Evolutionary conservation across 2,797 vertebrate genomes (phyloP).

Genomic region (Taenioides sp.): DNA sequence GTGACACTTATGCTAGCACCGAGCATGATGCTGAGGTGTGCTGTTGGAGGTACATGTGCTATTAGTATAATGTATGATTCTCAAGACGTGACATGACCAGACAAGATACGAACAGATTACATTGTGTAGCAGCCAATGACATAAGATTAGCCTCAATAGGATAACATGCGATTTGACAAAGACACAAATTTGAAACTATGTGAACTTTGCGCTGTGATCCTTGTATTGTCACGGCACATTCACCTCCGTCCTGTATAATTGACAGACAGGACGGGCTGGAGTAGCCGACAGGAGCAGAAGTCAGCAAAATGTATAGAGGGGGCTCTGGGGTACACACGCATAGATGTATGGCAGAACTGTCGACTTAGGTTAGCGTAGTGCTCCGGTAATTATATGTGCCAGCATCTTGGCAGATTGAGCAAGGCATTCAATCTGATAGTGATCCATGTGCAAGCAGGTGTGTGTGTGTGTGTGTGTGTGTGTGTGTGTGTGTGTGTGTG

Average conservation of each 20-base stretch:
- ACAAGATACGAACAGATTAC: conserved; percentile 15
- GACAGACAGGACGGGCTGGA: conserved; percentile 47
- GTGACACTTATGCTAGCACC: not conserved
- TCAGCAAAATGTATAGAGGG: conserved; percentile 56
- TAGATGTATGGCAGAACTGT: conserved; percentile 51
- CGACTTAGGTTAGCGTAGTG: conserved; percentile 49
- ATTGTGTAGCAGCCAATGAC: conserved; percentile 24
- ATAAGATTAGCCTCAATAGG: conserved; percentile 19
- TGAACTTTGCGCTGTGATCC: not conserved
- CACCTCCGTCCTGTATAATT: conserved; percentile 28
- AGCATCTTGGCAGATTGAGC: conserved; percentile 63
- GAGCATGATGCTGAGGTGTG: not conserved
- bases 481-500: not conserved
- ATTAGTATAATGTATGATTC: conserved; percentile 23
- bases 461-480: not conserved
- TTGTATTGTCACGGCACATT: conserved; percentile 27
- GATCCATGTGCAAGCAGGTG: conserved; percentile 13
- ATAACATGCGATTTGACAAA: conserved; percentile 19
- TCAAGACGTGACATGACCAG: conserved; percentile 5
- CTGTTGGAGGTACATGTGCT: conserved; percentile 1
- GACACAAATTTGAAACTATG: conserved; percentile 9
- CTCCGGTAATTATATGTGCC: conserved; percentile 57
- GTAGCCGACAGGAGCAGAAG: conserved; percentile 47
- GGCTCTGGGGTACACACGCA: conserved; percentile 38
- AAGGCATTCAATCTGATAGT: conserved; percentile 56